A percentile compares a stretch with the other conserved stretches of the same genome.
Evolutionary conservation across 2,888 invertebrate genomes (phyloP).

Genomic region (Brachyopa scutellaris): DNA sequence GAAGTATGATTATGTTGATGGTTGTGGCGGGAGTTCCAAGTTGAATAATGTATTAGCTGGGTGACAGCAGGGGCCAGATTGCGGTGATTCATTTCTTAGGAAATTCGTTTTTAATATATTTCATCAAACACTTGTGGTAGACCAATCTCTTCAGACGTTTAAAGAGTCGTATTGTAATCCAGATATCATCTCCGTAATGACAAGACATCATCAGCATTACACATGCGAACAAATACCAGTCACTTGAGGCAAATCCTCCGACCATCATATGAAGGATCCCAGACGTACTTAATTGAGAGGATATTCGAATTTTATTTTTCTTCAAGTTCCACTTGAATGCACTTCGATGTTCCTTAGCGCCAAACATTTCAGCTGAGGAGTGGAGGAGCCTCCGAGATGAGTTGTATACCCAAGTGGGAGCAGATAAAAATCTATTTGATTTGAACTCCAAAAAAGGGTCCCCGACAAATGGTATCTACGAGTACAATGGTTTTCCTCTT

Average conservation of each 20-base stretch:
- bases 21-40: not conserved
- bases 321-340: slow-evolving; percentile 45
- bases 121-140: not conserved
- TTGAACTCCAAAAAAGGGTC: slow-evolving; percentile 50
- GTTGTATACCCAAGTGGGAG: slow-evolving; percentile 29
- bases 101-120: too few relatives aligned
- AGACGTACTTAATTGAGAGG: slow-evolving; percentile 42
- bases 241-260: too few relatives aligned
- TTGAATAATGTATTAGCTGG: slow-evolving; percentile 46
- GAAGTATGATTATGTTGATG: slow-evolving; percentile 52
- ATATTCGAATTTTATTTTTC: slow-evolving; percentile 32
- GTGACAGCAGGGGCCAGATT: too few relatives aligned
- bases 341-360: slow-evolving; percentile 16
- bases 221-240: not conserved
- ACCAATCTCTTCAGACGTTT: too few relatives aligned
- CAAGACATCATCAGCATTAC: slow-evolving; percentile 19
- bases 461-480: not conserved
- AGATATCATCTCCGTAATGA: slow-evolving; percentile 6
- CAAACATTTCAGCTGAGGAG: not conserved
- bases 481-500: not conserved
- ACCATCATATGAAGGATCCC: slow-evolving; percentile 25
- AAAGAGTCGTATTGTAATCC: too few relatives aligned
- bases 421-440: slow-evolving; percentile 58
- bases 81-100: slow-evolving; percentile 2
- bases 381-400: too few relatives aligned